Evolutionary conservation across 2,113 vertebrate species (phyloP), one percentile per base, ranked within the genome.

Genomic region (Aythya baeri): DNA sequence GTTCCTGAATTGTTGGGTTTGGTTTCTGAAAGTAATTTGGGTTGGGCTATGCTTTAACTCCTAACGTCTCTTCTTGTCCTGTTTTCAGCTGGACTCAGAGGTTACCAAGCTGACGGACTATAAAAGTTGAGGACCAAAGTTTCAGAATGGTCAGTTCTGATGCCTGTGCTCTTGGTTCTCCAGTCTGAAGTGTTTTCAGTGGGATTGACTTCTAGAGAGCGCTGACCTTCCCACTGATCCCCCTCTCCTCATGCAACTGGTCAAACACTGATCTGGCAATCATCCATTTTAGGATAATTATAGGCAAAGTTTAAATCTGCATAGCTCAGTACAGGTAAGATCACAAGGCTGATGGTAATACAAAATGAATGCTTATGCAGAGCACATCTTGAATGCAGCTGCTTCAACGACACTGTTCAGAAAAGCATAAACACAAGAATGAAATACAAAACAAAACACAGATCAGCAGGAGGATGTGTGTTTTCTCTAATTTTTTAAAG

Each of bases 111-210:
- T 21, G 17, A 77, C 8, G n/a, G 41, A 50, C 4, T 36, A 27
- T 29, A 10, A 61, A 63, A 43, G 11, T 0, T 55, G 70, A 68
- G 29, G 0, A 2, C 2, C 9, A 27, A 13, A 21, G 6, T 62
- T 85, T 82, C 68, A 65, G 29, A 65, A 54, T 6, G 38, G 36
- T 85, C 12, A 29, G 14, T 79, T 94, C 58, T 78, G 21, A 29
- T 38, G 8, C 34, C 32, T 88, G 25, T 59, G 1, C 43, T 85
- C 71, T 61, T 87, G 11, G 5, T 9, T 27, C 21, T 38, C 61
- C 22, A 34, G 41, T 75, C 21, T 79, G 58, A 82, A 57, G 25
- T 1, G 66, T 73, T 88, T 91, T 84, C 63, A 82, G 1, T 21
- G 9, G 7, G 26, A 43, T 4, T 67, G 62, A 58, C 21, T 79